A percentile compares a stretch with the other conserved stretches of the same genome.
These are phyloP conservation scores for Lepidocolaptes lacrymiger DNA, from an alignment of 2,797 vertebrate genomes.

Conservation along the genomic window DNA sequence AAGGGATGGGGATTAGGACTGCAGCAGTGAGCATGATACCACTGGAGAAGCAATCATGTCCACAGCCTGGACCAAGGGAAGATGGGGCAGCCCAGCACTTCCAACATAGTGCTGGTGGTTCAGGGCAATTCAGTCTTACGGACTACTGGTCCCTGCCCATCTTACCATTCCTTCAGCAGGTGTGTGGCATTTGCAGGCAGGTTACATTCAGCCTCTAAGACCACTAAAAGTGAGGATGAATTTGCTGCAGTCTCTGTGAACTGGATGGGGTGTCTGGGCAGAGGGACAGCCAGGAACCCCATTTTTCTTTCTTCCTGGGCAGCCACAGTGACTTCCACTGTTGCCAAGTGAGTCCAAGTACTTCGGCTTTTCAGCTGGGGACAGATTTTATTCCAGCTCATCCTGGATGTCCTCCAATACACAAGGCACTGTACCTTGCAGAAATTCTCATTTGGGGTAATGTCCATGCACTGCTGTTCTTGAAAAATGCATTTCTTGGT, in stretches of 20 bases:
- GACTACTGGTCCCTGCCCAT: background rate
- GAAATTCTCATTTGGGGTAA: background rate
- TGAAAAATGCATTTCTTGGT: slow-evolving; percentile 14
- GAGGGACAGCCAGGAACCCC: accelerated
- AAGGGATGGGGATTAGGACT: background rate
- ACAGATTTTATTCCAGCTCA: background rate
- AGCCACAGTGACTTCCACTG: background rate
- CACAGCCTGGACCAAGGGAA: accelerated
- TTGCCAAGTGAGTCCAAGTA: accelerated
- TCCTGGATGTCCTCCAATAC: background rate
- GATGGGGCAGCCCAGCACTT: background rate
- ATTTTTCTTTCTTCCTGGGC: background rate
- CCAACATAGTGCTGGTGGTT: background rate
- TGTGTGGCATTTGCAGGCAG: background rate
- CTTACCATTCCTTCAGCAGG: background rate
- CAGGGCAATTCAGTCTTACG: background rate
- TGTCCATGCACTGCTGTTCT: background rate
- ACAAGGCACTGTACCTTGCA: background rate
- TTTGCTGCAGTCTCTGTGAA: background rate
- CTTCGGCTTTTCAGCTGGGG: background rate
- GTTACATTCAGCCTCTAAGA: background rate
- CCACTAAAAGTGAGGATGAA: background rate
- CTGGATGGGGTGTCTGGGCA: background rate
- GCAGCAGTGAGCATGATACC: background rate
- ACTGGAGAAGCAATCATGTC: background rate